Base-by-base conservation (phyloP, 2,113 vertebrate genomes). In the Entelurus aequoreus region DNA sequence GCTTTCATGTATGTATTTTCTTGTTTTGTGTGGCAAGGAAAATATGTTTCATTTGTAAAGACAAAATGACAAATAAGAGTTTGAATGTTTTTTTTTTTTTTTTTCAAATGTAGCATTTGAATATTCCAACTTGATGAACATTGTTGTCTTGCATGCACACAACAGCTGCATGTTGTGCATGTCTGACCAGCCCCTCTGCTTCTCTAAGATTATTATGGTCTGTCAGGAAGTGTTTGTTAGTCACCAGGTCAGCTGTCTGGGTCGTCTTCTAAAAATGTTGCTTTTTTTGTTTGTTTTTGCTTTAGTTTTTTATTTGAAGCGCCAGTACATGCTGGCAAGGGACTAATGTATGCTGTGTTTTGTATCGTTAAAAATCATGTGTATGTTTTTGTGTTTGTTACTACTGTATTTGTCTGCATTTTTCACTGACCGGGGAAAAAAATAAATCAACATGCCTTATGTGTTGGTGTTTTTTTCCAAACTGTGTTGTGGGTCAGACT, bases 41-140 rank as follows among this genome's bases (percentile, higher is more conserved):
- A 52, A 68, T 79, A 44, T 72, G 75, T 89, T 87, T 76, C 68
- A 74, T 61, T 61, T 68, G 6, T 62, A 28, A 67, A 49, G 35
- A 37, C 35, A 14, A 15, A 54, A 36, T 44, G 10, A 6, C 3
- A 40, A 28, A 10, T 28, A 57, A 42, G 50, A 51, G 11, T 54
- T 57, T 57, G 55, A 57, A 68, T 50, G 54, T 76, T 66, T 74
- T 76, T 65, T 71, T 71, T 58, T 14, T 69, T 71, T 71, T 58
- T 14, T 69, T 84, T 64, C 72, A 87, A 80, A 91, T 90, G 91
- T 91, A 91, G 91, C 90, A 91, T 87, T 88, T 88, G 62, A 77
- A 83, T 74, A 76, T 72, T 60, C 63, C 19, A 54, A 78, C 56
- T 72, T 86, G 71, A 77, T 79, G 71, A 80, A 80, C 75, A 79